Conservation (phyloP, 2,797 vertebrate species). For the Heteromormyrus szaboi region DNA sequence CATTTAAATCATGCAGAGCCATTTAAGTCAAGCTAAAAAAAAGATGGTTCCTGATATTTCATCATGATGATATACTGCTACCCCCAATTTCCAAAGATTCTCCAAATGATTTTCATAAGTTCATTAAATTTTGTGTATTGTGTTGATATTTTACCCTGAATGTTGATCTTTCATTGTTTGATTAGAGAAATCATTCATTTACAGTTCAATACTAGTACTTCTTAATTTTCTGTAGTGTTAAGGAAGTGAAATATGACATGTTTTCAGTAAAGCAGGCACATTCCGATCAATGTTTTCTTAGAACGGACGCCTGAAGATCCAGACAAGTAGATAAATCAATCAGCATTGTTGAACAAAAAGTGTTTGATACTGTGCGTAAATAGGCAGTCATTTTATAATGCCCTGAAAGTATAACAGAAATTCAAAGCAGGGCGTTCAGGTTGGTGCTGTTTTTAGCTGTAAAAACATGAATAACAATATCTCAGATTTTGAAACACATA, state of each 20-base stretch:
- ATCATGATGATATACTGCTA: background rate
- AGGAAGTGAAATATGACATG: background rate
- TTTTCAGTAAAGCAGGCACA: conserved; percentile 16
- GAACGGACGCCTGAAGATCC: background rate
- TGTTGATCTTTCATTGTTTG: background rate
- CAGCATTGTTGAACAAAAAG: conserved; percentile 36
- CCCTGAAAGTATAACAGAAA: background rate
- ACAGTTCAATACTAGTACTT: background rate
- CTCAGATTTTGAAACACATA: background rate
- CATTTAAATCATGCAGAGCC: background rate
- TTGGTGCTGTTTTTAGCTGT: background rate
- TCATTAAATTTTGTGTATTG: background rate
- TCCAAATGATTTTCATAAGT: background rate
- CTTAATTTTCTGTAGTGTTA: background rate
- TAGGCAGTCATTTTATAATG: background rate
- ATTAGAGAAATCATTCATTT: background rate
- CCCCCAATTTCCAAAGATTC: background rate
- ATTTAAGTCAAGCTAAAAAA: background rate
- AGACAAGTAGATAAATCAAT: conserved; percentile 30
- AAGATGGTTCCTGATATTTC: background rate
- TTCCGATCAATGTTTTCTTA: background rate
- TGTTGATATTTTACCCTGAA: background rate
- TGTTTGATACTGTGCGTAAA: background rate
- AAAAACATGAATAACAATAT: background rate
- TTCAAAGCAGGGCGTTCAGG: background rate